Conservation (phyloP, 2,113 vertebrate species). For the Cynopterus brachyotis region DNA sequence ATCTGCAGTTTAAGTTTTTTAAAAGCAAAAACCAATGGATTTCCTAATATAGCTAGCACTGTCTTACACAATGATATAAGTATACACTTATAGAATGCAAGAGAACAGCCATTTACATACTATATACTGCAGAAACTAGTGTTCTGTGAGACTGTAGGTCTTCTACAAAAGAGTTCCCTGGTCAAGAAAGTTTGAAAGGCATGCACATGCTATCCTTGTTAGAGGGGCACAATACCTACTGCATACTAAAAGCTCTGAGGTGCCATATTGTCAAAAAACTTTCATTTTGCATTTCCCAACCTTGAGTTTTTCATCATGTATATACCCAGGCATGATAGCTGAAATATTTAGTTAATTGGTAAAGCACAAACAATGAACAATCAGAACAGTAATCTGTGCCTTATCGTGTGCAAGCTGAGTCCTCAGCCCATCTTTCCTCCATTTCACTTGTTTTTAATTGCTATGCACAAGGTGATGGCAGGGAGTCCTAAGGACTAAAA, state of each 20-base stretch:
- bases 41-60: not conserved
- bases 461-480: not conserved
- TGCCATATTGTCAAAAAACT: not conserved
- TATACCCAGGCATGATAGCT: not conserved
- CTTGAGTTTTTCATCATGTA: not conserved
- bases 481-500: not conserved
- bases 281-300: not conserved
- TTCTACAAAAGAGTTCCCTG: not conserved
- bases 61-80: not conserved
- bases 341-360: not conserved
- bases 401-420: not conserved
- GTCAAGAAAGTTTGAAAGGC: not conserved
- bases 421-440: not conserved
- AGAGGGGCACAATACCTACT: not conserved
- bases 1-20: not conserved
- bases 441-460: not conserved
- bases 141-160: not conserved
- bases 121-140: not conserved
- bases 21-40: conserved; percentile 6
- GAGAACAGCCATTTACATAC: not conserved
- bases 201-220: not conserved
- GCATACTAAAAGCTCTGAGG: not conserved
- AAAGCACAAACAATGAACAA: not conserved
- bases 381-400: not conserved
- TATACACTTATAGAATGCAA: not conserved